Percentiles rank a stretch among this genome's conserved stretches.
Evolutionary conservation across 2,888 invertebrate genomes (phyloP).

Genomic region (Drosophila fulvimacula): DNA sequence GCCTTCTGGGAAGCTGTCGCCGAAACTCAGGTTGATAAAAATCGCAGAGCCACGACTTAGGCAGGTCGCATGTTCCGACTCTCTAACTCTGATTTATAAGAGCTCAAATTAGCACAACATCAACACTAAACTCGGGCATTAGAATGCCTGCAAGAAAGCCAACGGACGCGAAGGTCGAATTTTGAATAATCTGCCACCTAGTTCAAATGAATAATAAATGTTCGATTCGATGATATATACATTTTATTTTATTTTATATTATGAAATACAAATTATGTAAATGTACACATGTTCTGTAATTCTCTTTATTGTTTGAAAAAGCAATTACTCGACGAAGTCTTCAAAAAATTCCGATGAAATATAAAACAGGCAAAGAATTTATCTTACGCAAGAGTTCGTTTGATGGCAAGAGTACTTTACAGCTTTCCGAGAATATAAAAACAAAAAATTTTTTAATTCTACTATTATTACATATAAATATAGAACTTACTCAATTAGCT

Average conservation of each 20-base stretch:
- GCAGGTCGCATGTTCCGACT: slow-evolving; percentile 20
- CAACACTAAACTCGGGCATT: slow-evolving; percentile 20
- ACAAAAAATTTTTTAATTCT: neutral
- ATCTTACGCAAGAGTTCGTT: neutral
- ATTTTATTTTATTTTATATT: neutral
- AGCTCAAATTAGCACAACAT: slow-evolving; percentile 42
- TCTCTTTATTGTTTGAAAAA: neutral
- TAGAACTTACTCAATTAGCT: too few species aligned
- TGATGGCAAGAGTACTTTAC: neutral
- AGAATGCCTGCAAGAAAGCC: slow-evolving; percentile 23
- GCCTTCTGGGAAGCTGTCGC: slow-evolving; percentile 61
- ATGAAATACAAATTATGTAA: neutral
- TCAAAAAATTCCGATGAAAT: neutral
- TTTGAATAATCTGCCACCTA: too few species aligned
- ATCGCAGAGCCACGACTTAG: slow-evolving; percentile 34
- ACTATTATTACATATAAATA: neutral
- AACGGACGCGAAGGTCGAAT: slow-evolving; percentile 2
- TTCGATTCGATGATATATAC: neutral
- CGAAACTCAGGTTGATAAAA: slow-evolving; percentile 33
- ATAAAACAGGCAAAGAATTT: neutral
- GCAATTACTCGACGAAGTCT: neutral
- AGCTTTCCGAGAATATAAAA: neutral
- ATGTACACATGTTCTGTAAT: neutral
- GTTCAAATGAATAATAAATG: neutral
- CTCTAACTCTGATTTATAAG: slow-evolving; percentile 46